phyloP scores from a whole-genome alignment of 2,888 invertebrate genomes.

The Agrochola lota region DNA sequence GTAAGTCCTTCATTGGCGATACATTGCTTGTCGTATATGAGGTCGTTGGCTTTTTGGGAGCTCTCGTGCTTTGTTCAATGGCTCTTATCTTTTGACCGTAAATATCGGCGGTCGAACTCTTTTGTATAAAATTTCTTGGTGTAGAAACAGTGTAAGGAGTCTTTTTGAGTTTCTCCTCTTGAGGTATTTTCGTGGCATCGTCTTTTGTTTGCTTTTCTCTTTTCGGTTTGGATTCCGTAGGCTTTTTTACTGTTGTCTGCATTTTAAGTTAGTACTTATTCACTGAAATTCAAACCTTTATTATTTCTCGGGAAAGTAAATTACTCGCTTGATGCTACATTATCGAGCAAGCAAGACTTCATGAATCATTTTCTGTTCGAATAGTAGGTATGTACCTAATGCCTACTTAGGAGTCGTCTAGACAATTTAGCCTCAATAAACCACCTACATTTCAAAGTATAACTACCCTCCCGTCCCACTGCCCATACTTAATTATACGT shows the following conservation, averaged over 20 bases:
- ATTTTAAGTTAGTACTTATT: slow-evolving; percentile 60
- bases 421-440: background rate
- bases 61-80: slow-evolving; percentile 64
- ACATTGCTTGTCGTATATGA: slow-evolving; percentile 65
- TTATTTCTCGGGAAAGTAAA: background rate
- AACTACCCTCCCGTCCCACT: too few species aligned
- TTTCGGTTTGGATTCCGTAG: slow-evolving; percentile 44
- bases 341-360: background rate
- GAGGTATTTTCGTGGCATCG: slow-evolving; percentile 64
- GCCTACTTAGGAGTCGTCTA: background rate
- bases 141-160: slow-evolving; percentile 73
- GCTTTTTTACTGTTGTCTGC: slow-evolving; percentile 73
- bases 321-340: background rate
- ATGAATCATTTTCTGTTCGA: background rate
- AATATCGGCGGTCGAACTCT: slow-evolving; percentile 81
- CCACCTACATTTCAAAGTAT: background rate
- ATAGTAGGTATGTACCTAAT: background rate
- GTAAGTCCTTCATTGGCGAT: slow-evolving; percentile 80
- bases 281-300: slow-evolving; percentile 29
- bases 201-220: slow-evolving; percentile 73
- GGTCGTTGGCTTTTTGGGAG: slow-evolving; percentile 76
- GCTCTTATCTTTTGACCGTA: slow-evolving; percentile 78
- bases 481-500: too few species aligned
- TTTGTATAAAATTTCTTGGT: slow-evolving; percentile 78
- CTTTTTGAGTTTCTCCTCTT: slow-evolving; percentile 80